phyloP scores from a whole-genome alignment of 2,797 vertebrate genomes.

The Pteropus rufus region DNA sequence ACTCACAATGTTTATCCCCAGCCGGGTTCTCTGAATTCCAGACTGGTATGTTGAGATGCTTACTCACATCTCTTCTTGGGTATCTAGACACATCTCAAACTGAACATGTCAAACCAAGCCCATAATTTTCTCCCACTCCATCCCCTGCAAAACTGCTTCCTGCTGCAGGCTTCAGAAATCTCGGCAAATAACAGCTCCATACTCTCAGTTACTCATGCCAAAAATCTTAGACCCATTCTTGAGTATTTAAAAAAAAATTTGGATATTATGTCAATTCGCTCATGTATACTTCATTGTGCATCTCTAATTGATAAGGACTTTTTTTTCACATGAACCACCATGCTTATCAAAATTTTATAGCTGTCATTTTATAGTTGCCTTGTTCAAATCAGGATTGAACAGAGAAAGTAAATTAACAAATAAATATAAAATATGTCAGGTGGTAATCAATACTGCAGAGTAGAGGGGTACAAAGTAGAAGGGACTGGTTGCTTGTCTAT shows the following conservation, averaged over 20 bases:
- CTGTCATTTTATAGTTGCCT: not conserved
- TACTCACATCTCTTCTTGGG: not conserved
- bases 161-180: not conserved
- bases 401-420: not conserved
- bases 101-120: not conserved
- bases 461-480: not conserved
- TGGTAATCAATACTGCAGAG: not conserved
- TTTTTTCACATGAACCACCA: not conserved
- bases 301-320: not conserved
- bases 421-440: not conserved
- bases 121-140: not conserved
- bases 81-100: not conserved
- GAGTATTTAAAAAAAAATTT: conserved; percentile 5
- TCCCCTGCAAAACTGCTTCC: not conserved
- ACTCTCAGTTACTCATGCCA: not conserved
- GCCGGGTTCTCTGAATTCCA: not conserved
- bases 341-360: conserved; percentile 8
- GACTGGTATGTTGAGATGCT: not conserved
- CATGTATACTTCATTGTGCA: not conserved
- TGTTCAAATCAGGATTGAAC: not conserved
- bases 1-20: conserved; percentile 6
- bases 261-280: not conserved
- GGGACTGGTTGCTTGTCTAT: not conserved
- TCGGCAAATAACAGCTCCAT: not conserved
- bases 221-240: not conserved